Evolutionary conservation across 2,113 vertebrate genomes (phyloP).

Genomic region (Lethenteron camtschaticum): DNA sequence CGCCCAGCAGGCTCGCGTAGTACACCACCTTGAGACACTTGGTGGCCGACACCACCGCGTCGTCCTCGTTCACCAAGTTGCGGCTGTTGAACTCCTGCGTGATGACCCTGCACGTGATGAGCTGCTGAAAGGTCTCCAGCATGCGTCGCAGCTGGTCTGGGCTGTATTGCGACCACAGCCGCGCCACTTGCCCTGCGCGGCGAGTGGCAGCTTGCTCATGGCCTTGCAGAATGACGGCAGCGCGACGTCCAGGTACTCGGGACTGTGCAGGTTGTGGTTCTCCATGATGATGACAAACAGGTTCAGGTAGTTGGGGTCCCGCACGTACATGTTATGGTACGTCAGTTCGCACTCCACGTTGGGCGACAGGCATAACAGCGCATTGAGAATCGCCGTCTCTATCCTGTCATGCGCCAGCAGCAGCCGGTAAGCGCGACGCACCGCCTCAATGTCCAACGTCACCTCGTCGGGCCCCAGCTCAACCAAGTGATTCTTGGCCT

Average conservation of each 20-base stretch:
- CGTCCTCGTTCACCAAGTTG: slow-evolving; percentile 78
- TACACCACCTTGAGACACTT: slow-evolving; percentile 79
- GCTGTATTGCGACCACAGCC: slow-evolving; percentile 58
- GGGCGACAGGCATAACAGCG: slow-evolving; percentile 72
- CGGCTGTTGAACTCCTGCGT: slow-evolving; percentile 73
- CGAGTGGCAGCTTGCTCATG: slow-evolving; percentile 77
- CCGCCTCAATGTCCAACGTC: slow-evolving; percentile 56
- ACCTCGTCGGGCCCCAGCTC: slow-evolving; percentile 40
- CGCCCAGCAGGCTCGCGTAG: slow-evolving; percentile 75
- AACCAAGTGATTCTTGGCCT: slow-evolving; percentile 25
- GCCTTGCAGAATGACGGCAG: slow-evolving; percentile 88
- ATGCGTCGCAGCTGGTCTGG: slow-evolving; percentile 57
- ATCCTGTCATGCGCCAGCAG: slow-evolving; percentile 63
- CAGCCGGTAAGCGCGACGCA: slow-evolving; percentile 61
- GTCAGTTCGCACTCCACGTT: slow-evolving; percentile 91
- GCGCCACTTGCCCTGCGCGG: slow-evolving; percentile 54
- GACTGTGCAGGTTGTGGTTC: slow-evolving; percentile 88
- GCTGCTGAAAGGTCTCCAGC: slow-evolving; percentile 96
- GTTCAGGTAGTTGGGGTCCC: slow-evolving; percentile 81
- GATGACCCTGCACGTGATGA: slow-evolving; percentile 90
- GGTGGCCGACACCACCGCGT: slow-evolving; percentile 71
- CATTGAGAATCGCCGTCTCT: slow-evolving; percentile 77
- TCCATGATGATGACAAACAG: slow-evolving; percentile 91
- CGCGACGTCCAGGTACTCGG: slow-evolving; percentile 84
- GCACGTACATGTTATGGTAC: slow-evolving; percentile 75